Conservation (phyloP, 1,140 invertebrate species). For the Magallana ariakensis region DNA sequence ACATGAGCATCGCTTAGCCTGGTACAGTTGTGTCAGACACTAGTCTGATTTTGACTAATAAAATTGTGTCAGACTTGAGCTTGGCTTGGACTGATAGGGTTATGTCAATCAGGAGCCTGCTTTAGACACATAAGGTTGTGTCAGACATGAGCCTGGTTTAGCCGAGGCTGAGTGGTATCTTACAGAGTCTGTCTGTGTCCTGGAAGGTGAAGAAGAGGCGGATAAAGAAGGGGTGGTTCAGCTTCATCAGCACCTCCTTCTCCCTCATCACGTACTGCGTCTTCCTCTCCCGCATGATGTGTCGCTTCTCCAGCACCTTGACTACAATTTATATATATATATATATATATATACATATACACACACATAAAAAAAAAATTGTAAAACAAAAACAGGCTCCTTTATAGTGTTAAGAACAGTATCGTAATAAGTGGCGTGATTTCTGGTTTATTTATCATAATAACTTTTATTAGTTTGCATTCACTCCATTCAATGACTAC, state of each 20-base stretch:
- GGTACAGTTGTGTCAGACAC: too few relatives aligned
- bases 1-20: too few relatives aligned
- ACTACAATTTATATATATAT: slow-evolving; percentile 82
- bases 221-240: slow-evolving; percentile 90
- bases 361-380: slow-evolving; percentile 57
- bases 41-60: too few relatives aligned
- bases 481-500: slow-evolving; percentile 74
- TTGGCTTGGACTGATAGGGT: too few relatives aligned
- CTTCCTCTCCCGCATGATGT: slow-evolving; percentile 95
- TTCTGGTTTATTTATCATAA: not conserved
- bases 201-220: slow-evolving; percentile 98
- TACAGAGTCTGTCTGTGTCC: slow-evolving; percentile 92
- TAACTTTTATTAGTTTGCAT: not conserved
- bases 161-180: too few relatives aligned
- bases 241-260: slow-evolving; percentile 88
- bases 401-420: not conserved
- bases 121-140: too few relatives aligned
- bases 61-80: too few relatives aligned
- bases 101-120: too few relatives aligned
- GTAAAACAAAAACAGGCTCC: not conserved
- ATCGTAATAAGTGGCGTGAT: not conserved
- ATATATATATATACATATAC: too few relatives aligned
- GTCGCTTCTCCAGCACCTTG: slow-evolving; percentile 96
- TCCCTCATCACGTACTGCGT: slow-evolving; percentile 95
- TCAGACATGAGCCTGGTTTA: too few relatives aligned